Base-by-base conservation (phyloP, 2,113 vertebrate species). In the Callospermophilus lateralis region DNA sequence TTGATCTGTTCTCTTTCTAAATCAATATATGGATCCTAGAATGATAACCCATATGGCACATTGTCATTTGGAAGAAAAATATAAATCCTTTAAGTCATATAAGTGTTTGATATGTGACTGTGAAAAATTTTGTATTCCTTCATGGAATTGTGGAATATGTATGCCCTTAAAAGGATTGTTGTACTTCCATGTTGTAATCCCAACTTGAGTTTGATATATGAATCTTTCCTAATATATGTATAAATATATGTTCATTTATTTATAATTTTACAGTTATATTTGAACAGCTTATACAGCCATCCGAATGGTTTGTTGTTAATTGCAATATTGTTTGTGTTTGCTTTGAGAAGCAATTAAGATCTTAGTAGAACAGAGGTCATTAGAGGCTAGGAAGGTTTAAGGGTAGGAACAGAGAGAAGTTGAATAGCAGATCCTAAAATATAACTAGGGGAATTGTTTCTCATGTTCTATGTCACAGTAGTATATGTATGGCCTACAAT, bases 21-120 rank as follows among this genome's bases (percentile, higher is more conserved):
- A 89, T 97, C 98, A 94, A 96, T 97, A 86, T 93, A 94, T 97
- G 39, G 95, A 97, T 94, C 51, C 45, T 55, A 81, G 78, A 95
- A 55, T 89, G 91, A 96, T 97, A 94, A 87, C 55, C 86, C 86
- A 58, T 97, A 79, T 94, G 89, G 79, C 74, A 93, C 81, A n/a
- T 81, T 89, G 55, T 96, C 79, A 26, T 32, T 92, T 63, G 22
- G 58, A 96, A 94, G 79, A 83, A 93, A 95, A 68, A 70, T 91
- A 80, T 48, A 95, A 93, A 70, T 92, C 83, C 86, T 94, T 93
- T 42, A 65, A 91, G 55, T 85, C 51, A 61, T 42, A 26, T 51
- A 93, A 93, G 20, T 96, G 88, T 87, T 73, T 37, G 89, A 77
- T 97, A 94, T 93, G 51, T 84, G 89, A 91, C 76, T 74, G 63